Evolutionary conservation across 2,797 vertebrate genomes (phyloP), one percentile per base, ranked within the genome.

Genomic region (Gobionotothen gibberifrons): DNA sequence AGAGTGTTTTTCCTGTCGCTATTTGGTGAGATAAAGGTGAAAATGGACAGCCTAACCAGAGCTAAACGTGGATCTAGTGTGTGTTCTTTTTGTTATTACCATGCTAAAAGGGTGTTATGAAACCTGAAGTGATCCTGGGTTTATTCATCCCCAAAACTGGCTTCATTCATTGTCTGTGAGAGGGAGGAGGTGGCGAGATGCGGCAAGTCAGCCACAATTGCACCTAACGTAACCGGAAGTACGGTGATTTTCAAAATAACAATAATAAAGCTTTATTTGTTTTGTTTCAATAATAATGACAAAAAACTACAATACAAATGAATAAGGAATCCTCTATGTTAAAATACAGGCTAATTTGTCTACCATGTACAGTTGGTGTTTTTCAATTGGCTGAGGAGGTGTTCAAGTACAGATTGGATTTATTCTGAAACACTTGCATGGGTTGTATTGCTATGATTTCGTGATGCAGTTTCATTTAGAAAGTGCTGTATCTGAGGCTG

Each of bases 151-250:
- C 67, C 36, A 12, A 74, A 85, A 74, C 78, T 75, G 79, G 76
- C 81, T 89, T 72, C 90, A 92, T 92, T 92, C 91, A 91, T 92
- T 92, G 91, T 91, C 90, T 86, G 72, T 21, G 75, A 79, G 80
- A 70, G 82, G 76, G 81, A 72, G 74, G 83, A 43, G 84, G 84
- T 4, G 69, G 74, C 3, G 76, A 86, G 83, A 80, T 87, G 85
- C 87, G 82, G 70, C 74, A 88, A 90, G 85, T 73, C 52, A 42
- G 62, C 42, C 26, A 63, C 39, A 66, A 26, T 76, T 5, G 54
- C 56, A 55, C 63, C 5, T 2, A 29, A n/a, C n/a, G 2, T 67
- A 26, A 70, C 83, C 36, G 86, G 87, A 90, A 87, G 63, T 69
- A 1, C 1, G 2, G 40, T 0, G 32, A 62, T 32, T 14, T 11